These are phyloP conservation scores for Augochlora pura DNA, from an alignment of 1,140 invertebrate species.

Conservation along the genomic window DNA sequence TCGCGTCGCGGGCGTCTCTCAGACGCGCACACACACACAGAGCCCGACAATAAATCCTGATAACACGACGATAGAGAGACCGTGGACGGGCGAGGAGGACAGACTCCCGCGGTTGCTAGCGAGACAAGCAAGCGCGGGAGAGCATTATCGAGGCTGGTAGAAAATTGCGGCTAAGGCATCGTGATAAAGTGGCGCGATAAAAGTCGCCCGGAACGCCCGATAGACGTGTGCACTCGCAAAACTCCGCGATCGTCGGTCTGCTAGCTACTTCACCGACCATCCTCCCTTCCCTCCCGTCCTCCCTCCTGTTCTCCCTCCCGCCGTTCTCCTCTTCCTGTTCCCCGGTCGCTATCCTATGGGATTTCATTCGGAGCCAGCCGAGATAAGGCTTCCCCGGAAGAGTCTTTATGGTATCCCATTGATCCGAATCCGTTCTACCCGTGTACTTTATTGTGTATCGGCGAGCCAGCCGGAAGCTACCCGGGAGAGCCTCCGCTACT, in stretches of 20 bases:
- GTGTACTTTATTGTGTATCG: conserved; percentile 31
- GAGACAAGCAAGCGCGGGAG: too few species aligned
- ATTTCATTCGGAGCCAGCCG: conserved; percentile 19
- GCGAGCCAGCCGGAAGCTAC: conserved; percentile 1
- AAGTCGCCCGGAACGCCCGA: background rate
- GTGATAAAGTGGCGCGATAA: conserved; percentile 34
- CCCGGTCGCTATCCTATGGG: conserved; percentile 15
- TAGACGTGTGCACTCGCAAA: background rate
- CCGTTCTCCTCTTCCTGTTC: too few species aligned
- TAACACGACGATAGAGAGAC: background rate
- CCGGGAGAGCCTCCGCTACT: background rate
- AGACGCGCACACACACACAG: too few species aligned
- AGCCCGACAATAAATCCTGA: conserved; percentile 28
- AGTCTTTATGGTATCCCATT: conserved; percentile 49
- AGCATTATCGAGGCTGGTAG: conserved; percentile 17
- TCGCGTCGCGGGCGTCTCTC: background rate
- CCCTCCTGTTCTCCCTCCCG: too few species aligned
- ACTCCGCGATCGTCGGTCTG: conserved; percentile 15
- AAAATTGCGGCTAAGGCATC: conserved; percentile 23
- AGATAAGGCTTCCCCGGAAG: conserved; percentile 49
- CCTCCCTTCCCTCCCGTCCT: too few species aligned
- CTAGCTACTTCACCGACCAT: background rate
- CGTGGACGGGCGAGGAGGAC: too few species aligned
- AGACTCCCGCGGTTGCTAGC: background rate
- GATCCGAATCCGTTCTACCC: conserved; percentile 43